Percentiles rank a stretch among this genome's conserved stretches.
Conservation (phyloP, 2,113 vertebrate genomes). For the Cavia porcellus region DNA sequence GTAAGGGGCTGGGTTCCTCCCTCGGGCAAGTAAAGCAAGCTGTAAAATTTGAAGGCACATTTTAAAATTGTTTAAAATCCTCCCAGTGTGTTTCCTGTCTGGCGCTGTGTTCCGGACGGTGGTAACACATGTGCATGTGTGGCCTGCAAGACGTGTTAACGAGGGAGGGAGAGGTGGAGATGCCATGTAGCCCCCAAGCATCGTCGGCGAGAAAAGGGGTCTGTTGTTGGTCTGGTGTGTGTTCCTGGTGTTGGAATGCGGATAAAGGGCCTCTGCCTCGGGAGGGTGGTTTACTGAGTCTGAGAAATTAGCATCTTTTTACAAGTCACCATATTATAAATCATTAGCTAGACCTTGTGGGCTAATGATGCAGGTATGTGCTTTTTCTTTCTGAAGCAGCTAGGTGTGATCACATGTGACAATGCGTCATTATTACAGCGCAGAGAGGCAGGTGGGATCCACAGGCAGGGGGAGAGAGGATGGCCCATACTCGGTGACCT, state of each 20-base stretch:
- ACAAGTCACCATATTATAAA: constrained; percentile 40
- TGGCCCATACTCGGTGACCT: not conserved
- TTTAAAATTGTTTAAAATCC: constrained; percentile 82
- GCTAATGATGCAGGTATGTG: constrained; percentile 23
- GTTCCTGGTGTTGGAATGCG: constrained; percentile 66
- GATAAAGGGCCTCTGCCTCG: not conserved
- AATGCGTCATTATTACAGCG: not conserved
- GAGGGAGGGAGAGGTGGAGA: not conserved
- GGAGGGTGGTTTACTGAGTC: not conserved
- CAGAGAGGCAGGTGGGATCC: not conserved
- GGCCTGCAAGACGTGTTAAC: constrained; percentile 72
- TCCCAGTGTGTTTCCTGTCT: constrained; percentile 80
- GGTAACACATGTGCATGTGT: constrained; percentile 59
- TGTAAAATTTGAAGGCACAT: constrained; percentile 82
- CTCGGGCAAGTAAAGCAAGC: constrained; percentile 74
- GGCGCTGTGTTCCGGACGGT: not conserved
- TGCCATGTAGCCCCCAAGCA: not conserved
- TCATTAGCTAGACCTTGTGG: constrained; percentile 11
- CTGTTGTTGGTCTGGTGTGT: constrained; percentile 65
- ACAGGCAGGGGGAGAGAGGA: not conserved
- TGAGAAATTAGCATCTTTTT: constrained; percentile 72
- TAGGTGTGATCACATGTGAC: not conserved
- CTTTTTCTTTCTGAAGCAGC: constrained; percentile 44
- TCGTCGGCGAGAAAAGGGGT: not conserved
- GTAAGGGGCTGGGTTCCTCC: constrained; percentile 72